Evolutionary conservation across 1,140 invertebrate genomes (phyloP).

Genomic region (Rhyzopertha dominica): DNA sequence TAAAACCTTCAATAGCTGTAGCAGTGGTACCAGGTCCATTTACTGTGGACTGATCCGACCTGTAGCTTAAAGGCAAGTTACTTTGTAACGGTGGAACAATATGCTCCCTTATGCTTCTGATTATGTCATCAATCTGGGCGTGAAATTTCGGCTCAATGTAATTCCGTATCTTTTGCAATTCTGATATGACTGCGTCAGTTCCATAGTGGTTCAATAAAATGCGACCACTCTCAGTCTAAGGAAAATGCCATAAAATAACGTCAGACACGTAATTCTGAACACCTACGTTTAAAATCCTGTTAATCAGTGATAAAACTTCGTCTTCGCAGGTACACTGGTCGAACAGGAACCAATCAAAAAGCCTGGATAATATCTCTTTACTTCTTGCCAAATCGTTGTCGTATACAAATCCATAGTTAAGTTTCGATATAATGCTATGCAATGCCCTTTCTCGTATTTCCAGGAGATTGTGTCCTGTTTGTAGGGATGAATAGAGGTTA

Average conservation of each 20-base stretch:
- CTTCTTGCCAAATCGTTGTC: slow-evolving; percentile 38
- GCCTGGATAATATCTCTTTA: slow-evolving; percentile 37
- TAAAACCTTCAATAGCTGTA: slow-evolving; percentile 33
- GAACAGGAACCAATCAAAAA: slow-evolving; percentile 42
- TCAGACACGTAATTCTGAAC: slow-evolving; percentile 5
- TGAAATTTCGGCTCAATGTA: slow-evolving; percentile 27
- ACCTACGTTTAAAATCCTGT: slow-evolving; percentile 31
- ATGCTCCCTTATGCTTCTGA: slow-evolving; percentile 3
- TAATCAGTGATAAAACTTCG: slow-evolving; percentile 32
- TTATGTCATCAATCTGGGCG: slow-evolving; percentile 24
- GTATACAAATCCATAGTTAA: slow-evolving; percentile 37
- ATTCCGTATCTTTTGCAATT: slow-evolving; percentile 28
- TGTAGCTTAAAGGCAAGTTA: slow-evolving; percentile 38
- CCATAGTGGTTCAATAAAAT: slow-evolving; percentile 32
- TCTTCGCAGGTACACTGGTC: slow-evolving; percentile 31
- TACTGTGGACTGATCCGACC: slow-evolving; percentile 12
- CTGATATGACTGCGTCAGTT: slow-evolving; percentile 20
- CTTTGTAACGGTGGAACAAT: slow-evolving; percentile 29
- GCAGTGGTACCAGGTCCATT: slow-evolving; percentile 28
- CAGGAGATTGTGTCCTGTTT: slow-evolving; percentile 40
- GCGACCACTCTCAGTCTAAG: slow-evolving; percentile 32
- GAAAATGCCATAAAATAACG: slow-evolving; percentile 10
- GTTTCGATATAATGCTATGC: slow-evolving; percentile 37
- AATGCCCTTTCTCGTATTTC: slow-evolving; percentile 43
- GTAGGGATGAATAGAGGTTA: slow-evolving; percentile 24